phyloP scores from a whole-genome alignment of 1,140 invertebrate genomes.

The Hormaphis cornu region DNA sequence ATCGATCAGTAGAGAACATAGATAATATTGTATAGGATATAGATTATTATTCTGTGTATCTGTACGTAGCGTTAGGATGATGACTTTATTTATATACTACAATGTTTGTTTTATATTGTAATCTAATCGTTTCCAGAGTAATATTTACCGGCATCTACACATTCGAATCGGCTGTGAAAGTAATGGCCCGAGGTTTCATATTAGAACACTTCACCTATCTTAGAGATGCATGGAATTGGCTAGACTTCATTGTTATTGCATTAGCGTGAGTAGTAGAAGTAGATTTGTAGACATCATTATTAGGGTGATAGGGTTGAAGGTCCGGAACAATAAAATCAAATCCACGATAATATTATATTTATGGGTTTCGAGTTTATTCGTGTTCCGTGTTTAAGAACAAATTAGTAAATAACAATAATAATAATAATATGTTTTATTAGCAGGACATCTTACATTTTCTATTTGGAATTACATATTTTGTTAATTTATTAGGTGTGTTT shows the following conservation, averaged over 20 bases:
- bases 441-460: neutral
- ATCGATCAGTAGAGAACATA: conserved; percentile 9
- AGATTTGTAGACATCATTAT: conserved; percentile 24
- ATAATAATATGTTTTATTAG: neutral
- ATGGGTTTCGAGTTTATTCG: neutral
- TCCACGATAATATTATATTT: neutral
- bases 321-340: neutral
- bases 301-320: neutral
- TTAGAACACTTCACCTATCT: conserved; percentile 98
- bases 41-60: conserved; percentile 15
- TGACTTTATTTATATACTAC: conserved; percentile 9
- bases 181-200: conserved; percentile 98
- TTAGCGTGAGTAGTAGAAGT: conserved; percentile 83
- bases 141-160: conserved; percentile 99
- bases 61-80: conserved; percentile 26
- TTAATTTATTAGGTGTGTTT: too few species aligned
- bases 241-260: conserved; percentile 99
- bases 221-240: conserved; percentile 99
- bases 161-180: conserved; percentile 96
- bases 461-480: neutral
- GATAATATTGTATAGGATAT: conserved; percentile 24
- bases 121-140: conserved; percentile 62
- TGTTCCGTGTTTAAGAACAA: neutral
- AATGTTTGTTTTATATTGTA: conserved; percentile 27
- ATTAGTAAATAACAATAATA: neutral